Evolutionary conservation across 2,113 vertebrate species (phyloP), one percentile per base, ranked within the genome.

Genomic region (Polyodon spathula): DNA sequence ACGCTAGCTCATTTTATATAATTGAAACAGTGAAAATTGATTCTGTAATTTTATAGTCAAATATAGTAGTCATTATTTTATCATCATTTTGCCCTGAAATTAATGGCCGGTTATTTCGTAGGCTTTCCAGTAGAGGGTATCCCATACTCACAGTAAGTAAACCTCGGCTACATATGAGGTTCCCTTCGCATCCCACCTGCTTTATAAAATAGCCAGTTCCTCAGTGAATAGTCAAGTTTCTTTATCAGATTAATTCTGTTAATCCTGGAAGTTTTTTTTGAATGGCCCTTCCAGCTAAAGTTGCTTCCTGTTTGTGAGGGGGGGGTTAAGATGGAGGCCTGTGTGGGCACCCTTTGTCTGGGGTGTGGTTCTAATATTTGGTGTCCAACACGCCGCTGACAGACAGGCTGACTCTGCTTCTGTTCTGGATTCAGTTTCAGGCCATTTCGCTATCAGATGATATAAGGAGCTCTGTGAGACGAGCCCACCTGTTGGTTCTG

Each of bases 241-340:
- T 74, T 87, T 88, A 90, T 93, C 91, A 91, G 88, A 92, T 93
- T 89, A 90, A 88, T 88, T 83, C 85, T 81, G 78, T 81, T 92
- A 90, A 93, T 92, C 93, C 91, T 80, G 67, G 82, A 86, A 90
- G 80, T 85, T 86, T 87, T 86, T 87, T 82, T 78, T 76, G 75
- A 74, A 69, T 74, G 87, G 83, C 88, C 84, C 81, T 66, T 65
- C 77, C 71, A 80, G 85, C 84, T 86, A 72, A 68, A 85, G 82
- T 81, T 84, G 60, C 81, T 79, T 83, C 81, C 75, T 82, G 77
- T 81, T 78, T 48, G 63, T 27, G 27, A 3, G 27, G 27, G 27
- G 27, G 27, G 7, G n/a, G 62, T 61, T 65, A 63, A 77, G 70
- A 73, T 65, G 60, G 67, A 69, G 71, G 69, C 68, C 73, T 67